phyloP scores from a whole-genome alignment of 2,888 invertebrate genomes.

The Colostygia pectinataria region DNA sequence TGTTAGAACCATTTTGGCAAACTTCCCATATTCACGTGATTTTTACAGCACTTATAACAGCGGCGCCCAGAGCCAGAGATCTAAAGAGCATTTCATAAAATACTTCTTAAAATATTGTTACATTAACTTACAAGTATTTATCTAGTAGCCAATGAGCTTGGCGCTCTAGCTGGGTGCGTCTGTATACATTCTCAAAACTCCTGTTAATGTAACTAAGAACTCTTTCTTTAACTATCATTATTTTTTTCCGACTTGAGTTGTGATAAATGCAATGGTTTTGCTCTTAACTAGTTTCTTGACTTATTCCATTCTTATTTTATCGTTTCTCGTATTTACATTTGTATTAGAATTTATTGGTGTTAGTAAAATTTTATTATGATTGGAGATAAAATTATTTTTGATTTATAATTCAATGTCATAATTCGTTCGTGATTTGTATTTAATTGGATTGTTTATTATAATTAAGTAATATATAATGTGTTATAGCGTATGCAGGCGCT shows the following conservation, averaged over 20 bases:
- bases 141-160: too few species aligned
- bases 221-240: background rate
- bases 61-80: background rate
- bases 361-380: constrained; percentile 8
- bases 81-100: too few species aligned
- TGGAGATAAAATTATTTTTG: constrained; percentile 9
- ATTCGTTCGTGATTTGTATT: constrained; percentile 9
- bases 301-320: constrained; percentile 10
- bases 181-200: background rate
- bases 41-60: background rate
- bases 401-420: constrained; percentile 8
- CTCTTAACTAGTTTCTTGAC: constrained; percentile 6
- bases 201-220: background rate
- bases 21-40: background rate
- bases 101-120: too few species aligned
- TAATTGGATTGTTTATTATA: constrained; percentile 31
- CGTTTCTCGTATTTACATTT: constrained; percentile 5
- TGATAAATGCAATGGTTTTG: constrained; percentile 8
- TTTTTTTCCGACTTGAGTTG: constrained; percentile 6
- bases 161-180: background rate
- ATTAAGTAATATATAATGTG: background rate
- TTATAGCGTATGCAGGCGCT: constrained; percentile 9
- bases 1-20: background rate
- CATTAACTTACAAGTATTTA: too few species aligned
- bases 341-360: constrained; percentile 10